Percentiles rank a stretch among this genome's conserved stretches.
Evolutionary conservation across 2,113 vertebrate species (phyloP).

Genomic region (Dasyurus viverrinus): DNA sequence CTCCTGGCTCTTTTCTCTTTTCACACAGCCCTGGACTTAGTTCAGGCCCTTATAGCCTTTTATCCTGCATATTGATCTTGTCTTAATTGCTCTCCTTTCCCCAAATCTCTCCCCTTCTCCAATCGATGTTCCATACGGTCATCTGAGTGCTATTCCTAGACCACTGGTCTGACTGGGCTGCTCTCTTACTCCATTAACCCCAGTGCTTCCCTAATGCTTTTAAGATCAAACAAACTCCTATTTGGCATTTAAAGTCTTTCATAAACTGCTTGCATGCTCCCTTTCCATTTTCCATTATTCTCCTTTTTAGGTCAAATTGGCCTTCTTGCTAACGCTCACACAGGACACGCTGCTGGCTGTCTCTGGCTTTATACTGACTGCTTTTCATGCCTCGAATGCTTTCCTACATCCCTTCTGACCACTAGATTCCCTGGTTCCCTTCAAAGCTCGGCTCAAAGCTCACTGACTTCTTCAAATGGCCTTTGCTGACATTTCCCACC

Average conservation of each 20-base stretch:
- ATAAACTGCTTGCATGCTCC: background rate
- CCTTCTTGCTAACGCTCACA: background rate
- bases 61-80: background rate
- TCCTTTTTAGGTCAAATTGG: background rate
- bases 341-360: background rate
- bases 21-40: background rate
- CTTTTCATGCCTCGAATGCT: background rate
- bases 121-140: background rate
- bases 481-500: background rate
- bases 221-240: background rate
- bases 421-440: background rate
- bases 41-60: background rate
- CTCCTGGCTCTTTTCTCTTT: background rate
- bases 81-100: background rate
- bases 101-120: background rate
- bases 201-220: background rate
- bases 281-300: background rate
- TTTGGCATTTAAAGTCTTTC: background rate
- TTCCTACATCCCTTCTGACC: background rate
- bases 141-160: background rate
- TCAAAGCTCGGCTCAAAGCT: background rate
- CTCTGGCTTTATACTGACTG: background rate
- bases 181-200: background rate
- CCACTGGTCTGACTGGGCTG: background rate
- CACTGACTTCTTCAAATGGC: background rate